A percentile compares a stretch with the other conserved stretches of the same genome.
These are phyloP conservation scores for Spatulosminthurus flaviceps DNA, from an alignment of 2,888 invertebrate genomes.

Conservation along the genomic window DNA sequence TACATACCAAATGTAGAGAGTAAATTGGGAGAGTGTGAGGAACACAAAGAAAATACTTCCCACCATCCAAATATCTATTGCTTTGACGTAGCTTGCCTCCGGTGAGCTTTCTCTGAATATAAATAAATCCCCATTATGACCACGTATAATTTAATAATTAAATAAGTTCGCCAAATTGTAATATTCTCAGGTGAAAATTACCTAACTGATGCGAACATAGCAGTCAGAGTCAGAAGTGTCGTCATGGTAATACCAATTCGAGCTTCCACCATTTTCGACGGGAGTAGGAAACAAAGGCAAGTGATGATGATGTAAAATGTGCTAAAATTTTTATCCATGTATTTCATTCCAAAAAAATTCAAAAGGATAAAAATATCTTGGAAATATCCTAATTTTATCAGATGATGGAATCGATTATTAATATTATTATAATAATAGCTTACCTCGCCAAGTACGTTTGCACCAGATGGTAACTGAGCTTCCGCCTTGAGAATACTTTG, in stretches of 20 bases:
- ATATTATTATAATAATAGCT: too few species aligned
- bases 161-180: neutral
- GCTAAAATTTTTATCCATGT: too few species aligned
- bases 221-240: slow-evolving; percentile 57
- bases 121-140: too few species aligned
- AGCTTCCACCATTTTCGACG: slow-evolving; percentile 58
- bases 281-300: slow-evolving; percentile 58
- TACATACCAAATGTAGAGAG: slow-evolving; percentile 27
- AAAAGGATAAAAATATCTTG: too few species aligned
- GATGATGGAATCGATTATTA: too few species aligned
- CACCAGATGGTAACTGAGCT: slow-evolving; percentile 57
- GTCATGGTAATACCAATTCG: slow-evolving; percentile 61
- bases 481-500: slow-evolving; percentile 18
- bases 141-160: too few species aligned
- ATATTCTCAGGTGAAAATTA: neutral
- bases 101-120: slow-evolving; percentile 58
- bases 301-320: slow-evolving; percentile 61
- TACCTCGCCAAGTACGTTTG: slow-evolving; percentile 55
- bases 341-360: too few species aligned
- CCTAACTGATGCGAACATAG: slow-evolving; percentile 61
- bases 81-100: slow-evolving; percentile 57
- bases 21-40: slow-evolving; percentile 50
- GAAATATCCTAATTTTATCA: too few species aligned
- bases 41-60: slow-evolving; percentile 59
- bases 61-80: slow-evolving; percentile 56